These are phyloP conservation scores for Todiramphus chloris DNA, from an alignment of 2,113 vertebrate species.

Conservation along the genomic window DNA sequence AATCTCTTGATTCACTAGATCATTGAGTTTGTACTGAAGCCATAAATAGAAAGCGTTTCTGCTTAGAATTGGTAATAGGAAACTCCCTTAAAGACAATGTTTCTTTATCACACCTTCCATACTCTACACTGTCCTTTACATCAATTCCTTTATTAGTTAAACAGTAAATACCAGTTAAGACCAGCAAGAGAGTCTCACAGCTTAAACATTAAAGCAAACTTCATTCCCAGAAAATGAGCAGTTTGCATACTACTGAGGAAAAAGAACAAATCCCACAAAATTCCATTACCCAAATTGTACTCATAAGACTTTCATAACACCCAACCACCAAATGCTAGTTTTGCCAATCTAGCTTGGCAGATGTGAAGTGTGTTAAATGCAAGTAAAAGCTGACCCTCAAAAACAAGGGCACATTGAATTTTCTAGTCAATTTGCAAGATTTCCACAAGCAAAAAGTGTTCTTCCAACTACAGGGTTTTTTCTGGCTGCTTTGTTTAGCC, in stretches of 20 bases:
- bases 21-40: constrained; percentile 59
- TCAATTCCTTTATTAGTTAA: constrained; percentile 67
- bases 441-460: neutral
- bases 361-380: neutral
- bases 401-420: neutral
- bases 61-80: constrained; percentile 65
- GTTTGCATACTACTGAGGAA: neutral
- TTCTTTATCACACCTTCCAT: constrained; percentile 59
- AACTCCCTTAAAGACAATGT: constrained; percentile 63
- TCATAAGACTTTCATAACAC: neutral
- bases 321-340: neutral
- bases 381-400: neutral
- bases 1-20: constrained; percentile 57
- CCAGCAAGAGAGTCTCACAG: neutral
- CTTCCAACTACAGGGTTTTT: neutral
- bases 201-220: neutral
- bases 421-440: neutral
- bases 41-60: constrained; percentile 61
- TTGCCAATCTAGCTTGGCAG: neutral
- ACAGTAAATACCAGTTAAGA: constrained; percentile 58
- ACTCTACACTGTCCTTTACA: constrained; percentile 45
- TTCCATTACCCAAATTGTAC: neutral
- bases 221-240: constrained; percentile 20
- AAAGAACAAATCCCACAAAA: constrained; percentile 32
- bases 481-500: neutral